Evolutionary conservation across 2,113 vertebrate genomes (phyloP).

Genomic region (Colossoma macropomum): DNA sequence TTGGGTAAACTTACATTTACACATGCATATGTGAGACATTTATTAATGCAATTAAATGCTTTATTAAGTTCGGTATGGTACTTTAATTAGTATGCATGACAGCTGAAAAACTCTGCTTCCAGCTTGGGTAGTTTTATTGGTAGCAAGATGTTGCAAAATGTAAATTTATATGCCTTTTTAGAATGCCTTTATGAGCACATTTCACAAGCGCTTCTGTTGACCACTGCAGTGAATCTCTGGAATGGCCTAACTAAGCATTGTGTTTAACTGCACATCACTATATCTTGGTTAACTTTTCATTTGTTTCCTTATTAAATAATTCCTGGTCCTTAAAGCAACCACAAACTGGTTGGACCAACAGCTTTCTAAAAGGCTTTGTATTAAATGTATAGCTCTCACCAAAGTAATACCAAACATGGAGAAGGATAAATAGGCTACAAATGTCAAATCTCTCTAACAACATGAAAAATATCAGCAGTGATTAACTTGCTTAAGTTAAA

Average conservation of each 20-base stretch:
- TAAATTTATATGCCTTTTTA: constrained; percentile 50
- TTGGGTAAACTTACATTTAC: not conserved
- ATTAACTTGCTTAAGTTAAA: constrained; percentile 19
- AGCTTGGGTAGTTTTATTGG: constrained; percentile 58
- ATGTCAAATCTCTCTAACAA: constrained; percentile 18
- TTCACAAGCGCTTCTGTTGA: constrained; percentile 47
- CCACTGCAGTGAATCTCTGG: constrained; percentile 52
- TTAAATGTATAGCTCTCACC: constrained; percentile 1
- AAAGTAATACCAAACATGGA: not conserved
- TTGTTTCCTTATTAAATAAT: constrained; percentile 10
- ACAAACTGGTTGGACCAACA: not conserved
- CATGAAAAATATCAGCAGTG: constrained; percentile 9
- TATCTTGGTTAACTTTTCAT: constrained; percentile 13
- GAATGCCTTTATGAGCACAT: constrained; percentile 55
- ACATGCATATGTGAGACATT: not conserved
- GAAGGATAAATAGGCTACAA: constrained; percentile 13
- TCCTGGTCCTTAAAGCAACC: not conserved
- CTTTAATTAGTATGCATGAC: constrained; percentile 51
- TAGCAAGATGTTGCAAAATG: constrained; percentile 58
- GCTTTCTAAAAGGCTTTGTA: not conserved
- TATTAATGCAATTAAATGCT: constrained; percentile 14
- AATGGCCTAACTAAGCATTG: constrained; percentile 21
- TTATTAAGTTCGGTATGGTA: constrained; percentile 56
- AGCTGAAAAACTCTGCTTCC: constrained; percentile 45
- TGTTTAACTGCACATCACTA: not conserved